phyloP scores from a whole-genome alignment of 2,888 invertebrate genomes.

The Fragum sueziense region DNA sequence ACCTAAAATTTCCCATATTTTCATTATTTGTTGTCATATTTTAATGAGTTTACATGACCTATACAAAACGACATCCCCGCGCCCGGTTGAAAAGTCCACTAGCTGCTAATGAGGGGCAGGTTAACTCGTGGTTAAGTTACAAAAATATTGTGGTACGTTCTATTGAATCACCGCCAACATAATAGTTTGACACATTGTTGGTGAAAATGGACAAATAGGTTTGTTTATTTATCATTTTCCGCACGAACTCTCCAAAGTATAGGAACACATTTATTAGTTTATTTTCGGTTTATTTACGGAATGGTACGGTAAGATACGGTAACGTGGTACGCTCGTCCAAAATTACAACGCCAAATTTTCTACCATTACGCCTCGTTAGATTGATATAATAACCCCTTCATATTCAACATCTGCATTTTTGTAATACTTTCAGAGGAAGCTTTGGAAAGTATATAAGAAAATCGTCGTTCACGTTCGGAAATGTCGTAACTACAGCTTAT shows the following conservation, averaged over 20 bases:
- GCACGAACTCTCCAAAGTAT: slow-evolving; percentile 12
- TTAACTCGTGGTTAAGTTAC: background rate
- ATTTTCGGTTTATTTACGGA: slow-evolving; percentile 20
- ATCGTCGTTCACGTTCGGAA: too few relatives aligned
- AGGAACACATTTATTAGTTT: slow-evolving; percentile 21
- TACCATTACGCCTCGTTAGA: slow-evolving; percentile 7
- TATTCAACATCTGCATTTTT: background rate
- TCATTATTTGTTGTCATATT: too few relatives aligned
- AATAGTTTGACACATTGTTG: slow-evolving; percentile 14
- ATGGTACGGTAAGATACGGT: slow-evolving; percentile 9
- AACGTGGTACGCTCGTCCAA: slow-evolving; percentile 14
- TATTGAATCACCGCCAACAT: background rate
- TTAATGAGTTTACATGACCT: too few relatives aligned
- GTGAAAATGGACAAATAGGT: slow-evolving; percentile 10
- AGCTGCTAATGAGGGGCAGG: background rate
- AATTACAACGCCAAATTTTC: slow-evolving; percentile 30
- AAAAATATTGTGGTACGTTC: background rate
- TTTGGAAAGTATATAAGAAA: too few relatives aligned
- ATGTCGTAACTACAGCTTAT: too few relatives aligned
- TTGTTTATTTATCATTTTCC: slow-evolving; percentile 31
- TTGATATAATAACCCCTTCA: background rate
- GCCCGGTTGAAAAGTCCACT: too few relatives aligned
- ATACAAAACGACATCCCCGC: too few relatives aligned
- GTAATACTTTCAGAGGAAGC: background rate
- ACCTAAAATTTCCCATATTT: too few relatives aligned